phyloP scores from a whole-genome alignment of 2,797 vertebrate species.

The Sphenopsis melanotis region DNA sequence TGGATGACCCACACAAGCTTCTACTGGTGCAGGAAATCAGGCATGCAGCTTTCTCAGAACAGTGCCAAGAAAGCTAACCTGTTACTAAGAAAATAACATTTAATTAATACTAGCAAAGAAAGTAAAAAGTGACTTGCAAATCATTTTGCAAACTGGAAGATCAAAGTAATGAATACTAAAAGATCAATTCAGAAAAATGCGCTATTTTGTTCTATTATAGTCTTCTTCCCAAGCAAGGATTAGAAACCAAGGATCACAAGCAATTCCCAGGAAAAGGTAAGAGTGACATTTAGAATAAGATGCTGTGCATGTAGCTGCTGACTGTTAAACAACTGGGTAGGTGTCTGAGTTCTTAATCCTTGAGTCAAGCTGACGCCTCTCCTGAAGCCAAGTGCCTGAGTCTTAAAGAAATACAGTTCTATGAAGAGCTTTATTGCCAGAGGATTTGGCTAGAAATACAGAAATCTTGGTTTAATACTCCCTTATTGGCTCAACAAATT shows the following conservation, averaged over 20 bases:
- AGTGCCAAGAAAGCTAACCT: not conserved
- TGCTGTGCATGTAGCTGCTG: not conserved
- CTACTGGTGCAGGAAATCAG: not conserved
- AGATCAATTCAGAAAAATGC: not conserved
- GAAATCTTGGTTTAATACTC: not conserved
- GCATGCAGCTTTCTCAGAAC: not conserved
- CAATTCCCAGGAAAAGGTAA: not conserved
- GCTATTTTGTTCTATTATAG: not conserved
- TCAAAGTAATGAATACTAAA: not conserved
- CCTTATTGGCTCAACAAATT: not conserved
- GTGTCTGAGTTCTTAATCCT: not conserved
- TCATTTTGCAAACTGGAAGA: not conserved
- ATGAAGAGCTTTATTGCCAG: not conserved
- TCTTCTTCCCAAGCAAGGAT: not conserved
- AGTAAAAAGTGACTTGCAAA: not conserved
- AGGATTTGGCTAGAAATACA: not conserved
- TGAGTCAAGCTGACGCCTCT: not conserved
- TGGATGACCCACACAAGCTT: not conserved
- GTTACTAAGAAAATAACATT: not conserved
- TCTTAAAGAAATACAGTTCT: not conserved
- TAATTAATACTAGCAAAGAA: not conserved
- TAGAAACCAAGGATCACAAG: not conserved
- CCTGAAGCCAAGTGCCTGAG: not conserved
- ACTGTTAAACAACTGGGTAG: not conserved
- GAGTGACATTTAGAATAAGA: conserved; percentile 11